Base-by-base conservation (phyloP, 2,888 invertebrate genomes). In the Spisula subtruncata region DNA sequence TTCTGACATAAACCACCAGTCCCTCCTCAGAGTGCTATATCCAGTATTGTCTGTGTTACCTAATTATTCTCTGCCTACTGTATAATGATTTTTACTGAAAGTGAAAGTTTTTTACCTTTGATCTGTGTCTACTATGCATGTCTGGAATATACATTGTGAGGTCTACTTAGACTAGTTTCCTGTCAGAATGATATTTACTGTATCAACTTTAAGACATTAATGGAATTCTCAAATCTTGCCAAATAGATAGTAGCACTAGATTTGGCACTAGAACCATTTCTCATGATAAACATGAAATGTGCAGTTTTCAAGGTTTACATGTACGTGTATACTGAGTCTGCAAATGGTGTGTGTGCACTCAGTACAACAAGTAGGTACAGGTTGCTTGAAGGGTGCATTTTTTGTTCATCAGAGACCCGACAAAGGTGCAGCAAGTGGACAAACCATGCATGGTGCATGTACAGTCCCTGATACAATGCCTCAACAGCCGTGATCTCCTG, bases 211-310 rank as follows among this genome's bases (percentile, higher is more conserved):
- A 75, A 35, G 75, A 75, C 20, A 75, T 75, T 75, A 75, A 75
- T 75, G 75, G 75, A 75, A 75, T 75, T 32, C 75, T 75, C 32
- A 35, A 35, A 18, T 75, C 32, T 75, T 75, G 75, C 75, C 75
- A 75, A n/a, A 35, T 32, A 35, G 35, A 32, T 32, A n/a, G n/a
- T n/a, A 75, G 29, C 29, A 16, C 20, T 16, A 75, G 32, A 75
- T 75, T 35, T 75, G 75, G 75, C 75, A 32, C 75, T 14, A 16
- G 2, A 75, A 32, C 20, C 32, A 75, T 35, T 14, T 16, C 12
- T 75, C 35, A 16, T 35, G 75, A 75, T 75, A 75, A 35, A n/a
- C n/a, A n/a, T n/a, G n/a, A n/a, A 18, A 35, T 32, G 25, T 66
- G 25, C 60, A 66, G 10, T 25, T 66, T 25, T 25, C 41, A 41